Base-by-base conservation (phyloP, 2,797 vertebrate genomes). In the Xenops minutus region DNA sequence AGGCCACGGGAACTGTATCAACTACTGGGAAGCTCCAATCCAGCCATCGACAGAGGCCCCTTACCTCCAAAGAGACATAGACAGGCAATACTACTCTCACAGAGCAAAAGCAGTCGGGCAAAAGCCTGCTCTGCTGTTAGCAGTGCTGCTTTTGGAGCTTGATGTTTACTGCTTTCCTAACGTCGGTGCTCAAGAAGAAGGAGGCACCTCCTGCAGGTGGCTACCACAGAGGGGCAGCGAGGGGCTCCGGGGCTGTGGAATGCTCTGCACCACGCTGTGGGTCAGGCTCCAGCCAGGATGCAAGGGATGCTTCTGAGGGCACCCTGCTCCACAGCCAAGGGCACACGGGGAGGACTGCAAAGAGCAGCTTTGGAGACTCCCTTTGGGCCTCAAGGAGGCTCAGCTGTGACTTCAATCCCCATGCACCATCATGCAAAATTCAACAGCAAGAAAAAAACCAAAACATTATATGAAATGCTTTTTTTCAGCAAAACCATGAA, bases 401-500 rank as follows among this genome's bases (percentile, higher is more conserved):
- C 37, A 21, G 32, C 71, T 78, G 67, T 5, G n/a, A 48, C 68
- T 91, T 79, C 32, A 73, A 92, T 55, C 43, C 52, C 55, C 37
- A 32, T 0, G 6, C 18, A 71, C 24, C 30, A 67, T 81, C 20
- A 69, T 58, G 83, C 58, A 88, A 80, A 87, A 74, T 88, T 77
- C 19, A 74, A 83, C 24, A 85, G 68, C 34, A 61, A 56, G 46
- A 73, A 55, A 77, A 59, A 68, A 32, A 19, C 2, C 14, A 64
- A 78, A 18, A 0, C 44, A 78, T 17, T 14, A 58, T 14, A 12
- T 64, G 77, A 97, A 95, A 86, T 0, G 1, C 24, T 75, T 27
- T 3, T 93, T 96, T 96, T 82, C 63, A 68, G 56, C 66, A 51
- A 46, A 66, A 95, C 82, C 69, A 61, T 79, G 73, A 91, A 94